phyloP scores from a whole-genome alignment of 2,888 invertebrate genomes.

The Andricus quercusramuli region DNA sequence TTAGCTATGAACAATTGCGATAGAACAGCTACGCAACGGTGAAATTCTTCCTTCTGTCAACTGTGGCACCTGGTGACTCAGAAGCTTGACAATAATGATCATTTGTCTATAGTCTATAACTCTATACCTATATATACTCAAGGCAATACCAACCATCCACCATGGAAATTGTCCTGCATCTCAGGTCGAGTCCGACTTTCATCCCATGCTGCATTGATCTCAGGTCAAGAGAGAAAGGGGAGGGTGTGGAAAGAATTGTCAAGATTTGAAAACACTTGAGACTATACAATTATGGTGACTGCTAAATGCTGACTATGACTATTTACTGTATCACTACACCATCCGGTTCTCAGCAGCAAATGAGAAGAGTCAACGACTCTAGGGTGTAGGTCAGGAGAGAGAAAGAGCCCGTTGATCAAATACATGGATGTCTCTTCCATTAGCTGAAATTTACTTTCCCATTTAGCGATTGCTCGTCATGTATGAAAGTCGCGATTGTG shows the following conservation, averaged over 20 bases:
- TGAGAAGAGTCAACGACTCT: slow-evolving; percentile 73
- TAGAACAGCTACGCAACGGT: neutral
- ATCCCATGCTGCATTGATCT: neutral
- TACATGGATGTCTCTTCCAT: slow-evolving; percentile 76
- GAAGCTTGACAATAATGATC: slow-evolving; percentile 22
- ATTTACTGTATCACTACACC: slow-evolving; percentile 18
- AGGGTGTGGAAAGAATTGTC: slow-evolving; percentile 11
- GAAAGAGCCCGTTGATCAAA: slow-evolving; percentile 71
- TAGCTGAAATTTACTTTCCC: slow-evolving; percentile 76
- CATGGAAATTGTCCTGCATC: neutral
- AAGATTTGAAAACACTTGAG: slow-evolving; percentile 29
- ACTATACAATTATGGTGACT: neutral
- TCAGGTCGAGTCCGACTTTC: neutral
- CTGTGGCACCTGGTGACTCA: slow-evolving; percentile 4
- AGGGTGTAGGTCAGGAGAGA: slow-evolving; percentile 76
- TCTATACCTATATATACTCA: too few species aligned
- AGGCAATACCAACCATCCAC: neutral
- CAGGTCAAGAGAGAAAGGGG: slow-evolving; percentile 2
- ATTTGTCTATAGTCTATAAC: too few species aligned
- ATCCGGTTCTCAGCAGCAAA: slow-evolving; percentile 58
- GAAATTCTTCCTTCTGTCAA: slow-evolving; percentile 31
- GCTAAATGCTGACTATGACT: slow-evolving; percentile 3
- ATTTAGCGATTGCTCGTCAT: slow-evolving; percentile 75
- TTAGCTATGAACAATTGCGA: slow-evolving; percentile 31
- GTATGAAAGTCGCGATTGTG: slow-evolving; percentile 73